Evolutionary conservation across 2,888 invertebrate genomes (phyloP).

Genomic region (Eudasyphora cyanicolor): DNA sequence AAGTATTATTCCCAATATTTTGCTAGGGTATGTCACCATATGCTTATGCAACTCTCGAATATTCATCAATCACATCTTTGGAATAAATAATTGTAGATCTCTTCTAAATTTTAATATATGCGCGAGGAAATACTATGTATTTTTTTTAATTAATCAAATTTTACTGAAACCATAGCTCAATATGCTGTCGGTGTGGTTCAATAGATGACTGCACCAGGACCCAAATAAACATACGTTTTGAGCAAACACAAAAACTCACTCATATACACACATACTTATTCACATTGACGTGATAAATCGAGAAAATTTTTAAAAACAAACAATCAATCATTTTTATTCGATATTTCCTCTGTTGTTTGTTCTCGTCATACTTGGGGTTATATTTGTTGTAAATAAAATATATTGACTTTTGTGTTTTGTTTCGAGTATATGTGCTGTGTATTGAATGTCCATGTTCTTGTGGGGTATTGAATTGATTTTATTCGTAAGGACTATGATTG

Average conservation of each 20-base stretch:
- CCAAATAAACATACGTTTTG: background rate
- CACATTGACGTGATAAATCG: slow-evolving; percentile 23
- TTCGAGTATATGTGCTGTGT: background rate
- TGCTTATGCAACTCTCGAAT: no score
- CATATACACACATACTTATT: background rate
- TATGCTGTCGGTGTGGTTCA: background rate
- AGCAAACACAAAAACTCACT: background rate
- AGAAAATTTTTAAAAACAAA: background rate
- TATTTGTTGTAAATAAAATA: slow-evolving; percentile 5
- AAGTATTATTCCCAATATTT: no score
- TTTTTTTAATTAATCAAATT: no score
- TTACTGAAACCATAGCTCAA: background rate
- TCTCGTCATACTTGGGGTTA: background rate
- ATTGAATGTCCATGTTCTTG: background rate
- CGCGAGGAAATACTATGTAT: no score
- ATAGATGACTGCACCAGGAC: background rate
- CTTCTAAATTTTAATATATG: no score
- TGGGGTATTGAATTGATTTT: no score
- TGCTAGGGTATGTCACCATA: no score
- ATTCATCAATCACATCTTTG: no score
- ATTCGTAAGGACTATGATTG: no score
- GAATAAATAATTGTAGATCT: no score
- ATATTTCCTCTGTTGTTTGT: background rate
- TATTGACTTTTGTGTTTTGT: background rate
- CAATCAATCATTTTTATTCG: slow-evolving; percentile 23